These are phyloP conservation scores for Strigamia maritima DNA, from an alignment of 2,888 invertebrate genomes.

Conservation along the genomic window DNA sequence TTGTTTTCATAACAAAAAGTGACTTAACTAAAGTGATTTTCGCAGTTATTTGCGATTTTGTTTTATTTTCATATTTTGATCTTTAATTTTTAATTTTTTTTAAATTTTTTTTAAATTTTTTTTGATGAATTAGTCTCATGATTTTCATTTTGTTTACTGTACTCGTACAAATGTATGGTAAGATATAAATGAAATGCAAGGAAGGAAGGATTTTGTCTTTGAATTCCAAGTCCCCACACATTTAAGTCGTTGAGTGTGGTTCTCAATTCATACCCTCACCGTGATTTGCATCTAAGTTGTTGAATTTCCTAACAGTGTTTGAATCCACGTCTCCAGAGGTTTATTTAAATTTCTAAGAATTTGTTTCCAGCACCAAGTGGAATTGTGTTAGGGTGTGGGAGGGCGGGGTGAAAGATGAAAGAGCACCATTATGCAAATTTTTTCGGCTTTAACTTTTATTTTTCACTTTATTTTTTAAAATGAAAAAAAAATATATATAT, in stretches of 20 bases:
- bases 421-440: neutral
- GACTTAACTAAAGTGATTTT: too few species aligned
- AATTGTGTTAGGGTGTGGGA: neutral
- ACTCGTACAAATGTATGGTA: too few species aligned
- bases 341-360: neutral
- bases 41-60: too few species aligned
- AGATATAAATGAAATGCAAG: neutral
- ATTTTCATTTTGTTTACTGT: too few species aligned
- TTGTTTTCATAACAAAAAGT: too few species aligned
- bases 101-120: too few species aligned
- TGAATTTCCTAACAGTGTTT: neutral
- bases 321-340: neutral
- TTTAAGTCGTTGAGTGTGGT: neutral
- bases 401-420: neutral
- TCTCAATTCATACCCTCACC: neutral
- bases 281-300: neutral
- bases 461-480: neutral
- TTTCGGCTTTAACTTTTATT: neutral
- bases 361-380: neutral
- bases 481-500: neutral
- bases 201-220: neutral
- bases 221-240: neutral
- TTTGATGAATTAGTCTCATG: too few species aligned
- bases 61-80: too few species aligned
- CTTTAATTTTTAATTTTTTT: too few species aligned